These are phyloP conservation scores for Callinectes sapidus DNA, from an alignment of 2,888 invertebrate species.

Conservation along the genomic window DNA sequence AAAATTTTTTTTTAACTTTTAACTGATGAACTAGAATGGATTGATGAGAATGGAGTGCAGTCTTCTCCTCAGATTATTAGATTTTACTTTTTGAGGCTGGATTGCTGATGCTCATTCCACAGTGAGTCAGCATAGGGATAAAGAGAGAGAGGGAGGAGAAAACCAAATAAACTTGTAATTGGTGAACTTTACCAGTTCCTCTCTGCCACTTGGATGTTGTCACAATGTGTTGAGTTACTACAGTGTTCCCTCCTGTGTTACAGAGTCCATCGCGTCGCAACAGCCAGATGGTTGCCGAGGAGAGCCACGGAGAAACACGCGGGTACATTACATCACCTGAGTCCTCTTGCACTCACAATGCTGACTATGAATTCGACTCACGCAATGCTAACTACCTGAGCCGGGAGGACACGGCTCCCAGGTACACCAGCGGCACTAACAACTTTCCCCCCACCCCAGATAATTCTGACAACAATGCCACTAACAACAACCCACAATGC, in stretches of 20 bases:
- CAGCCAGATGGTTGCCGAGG: conserved; percentile 58
- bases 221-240: not conserved
- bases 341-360: conserved; percentile 58
- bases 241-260: conserved; percentile 1
- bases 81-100: no score
- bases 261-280: conserved; percentile 66
- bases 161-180: not conserved
- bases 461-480: conserved; percentile 65
- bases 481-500: conserved; percentile 65
- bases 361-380: conserved; percentile 68
- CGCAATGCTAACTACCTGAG: conserved; percentile 72
- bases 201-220: not conserved
- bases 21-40: no score
- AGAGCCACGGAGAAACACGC: conserved; percentile 52
- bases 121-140: no score
- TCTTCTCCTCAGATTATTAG: no score
- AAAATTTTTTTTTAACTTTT: no score
- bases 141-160: no score
- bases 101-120: no score
- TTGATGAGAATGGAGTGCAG: no score
- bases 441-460: conserved; percentile 60
- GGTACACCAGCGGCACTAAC: conserved; percentile 66
- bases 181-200: not conserved
- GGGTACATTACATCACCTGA: conserved; percentile 65
- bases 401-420: conserved; percentile 66